phyloP scores from a whole-genome alignment of 2,888 invertebrate genomes.

The Thymelicus lineola region DNA sequence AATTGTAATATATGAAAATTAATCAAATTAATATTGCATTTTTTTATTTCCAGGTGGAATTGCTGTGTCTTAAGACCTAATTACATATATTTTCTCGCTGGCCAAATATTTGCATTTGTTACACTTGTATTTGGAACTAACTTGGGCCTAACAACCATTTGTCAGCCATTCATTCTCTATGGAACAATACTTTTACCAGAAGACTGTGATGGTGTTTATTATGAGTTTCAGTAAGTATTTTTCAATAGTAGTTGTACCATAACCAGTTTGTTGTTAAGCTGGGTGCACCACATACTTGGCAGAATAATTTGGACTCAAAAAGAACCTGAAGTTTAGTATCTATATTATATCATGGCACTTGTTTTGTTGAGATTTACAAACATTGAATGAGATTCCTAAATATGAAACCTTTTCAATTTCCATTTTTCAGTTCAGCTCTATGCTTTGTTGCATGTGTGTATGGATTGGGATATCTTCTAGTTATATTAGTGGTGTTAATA shows the following conservation, averaged over 20 bases:
- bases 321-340: no score
- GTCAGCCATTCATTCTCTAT: conserved; percentile 90
- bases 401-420: conserved; percentile 16
- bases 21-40: no score
- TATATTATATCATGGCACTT: no score
- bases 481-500: conserved; percentile 74
- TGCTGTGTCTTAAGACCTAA: conserved; percentile 94
- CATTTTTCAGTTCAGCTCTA: conserved; percentile 80
- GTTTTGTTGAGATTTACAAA: neutral
- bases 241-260: no score
- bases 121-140: conserved; percentile 91
- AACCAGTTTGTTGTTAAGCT: no score
- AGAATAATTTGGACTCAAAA: no score
- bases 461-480: conserved; percentile 70
- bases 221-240: conserved; percentile 86
- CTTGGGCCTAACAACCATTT: conserved; percentile 93
- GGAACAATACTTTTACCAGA: conserved; percentile 90
- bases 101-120: conserved; percentile 87
- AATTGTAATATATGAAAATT: no score
- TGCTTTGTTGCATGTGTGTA: conserved; percentile 85
- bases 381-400: neutral
- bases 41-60: conserved; percentile 87
- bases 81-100: conserved; percentile 89
- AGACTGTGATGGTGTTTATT: conserved; percentile 94
- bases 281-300: no score